Base-by-base conservation (phyloP, 2,113 vertebrate genomes). In the Chaenogobius annularis region DNA sequence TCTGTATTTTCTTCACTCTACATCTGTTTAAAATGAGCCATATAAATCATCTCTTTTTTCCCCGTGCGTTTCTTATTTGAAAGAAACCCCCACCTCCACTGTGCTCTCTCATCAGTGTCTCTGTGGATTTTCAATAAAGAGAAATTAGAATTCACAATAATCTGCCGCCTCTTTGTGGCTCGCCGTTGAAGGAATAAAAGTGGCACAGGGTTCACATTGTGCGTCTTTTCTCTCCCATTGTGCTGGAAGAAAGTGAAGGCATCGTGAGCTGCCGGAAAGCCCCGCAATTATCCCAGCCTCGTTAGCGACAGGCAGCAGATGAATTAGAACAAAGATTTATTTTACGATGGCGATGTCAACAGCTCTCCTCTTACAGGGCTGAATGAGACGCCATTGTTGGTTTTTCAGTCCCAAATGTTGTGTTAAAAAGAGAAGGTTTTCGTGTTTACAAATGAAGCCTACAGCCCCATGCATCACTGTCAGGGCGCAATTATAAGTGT, bases 201-300 rank as follows among this genome's bases (percentile, higher is more conserved):
- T 66, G 20, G 20, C 40, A 67, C 61, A 40, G 66, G 55, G 43
- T 19, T 65, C 66, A 14, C 13, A 26, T 70, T 73, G 66, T 73
- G 69, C 35, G 50, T 26, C n/a, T 20, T 50, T 66, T 46, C 37
- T 46, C 37, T 75, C 68, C 40, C 59, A 66, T 10, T 69, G 5
- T 46, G 35, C 44, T 4, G 17, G 23, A 14, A 3, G 50, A 72
- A 66, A 72, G 68, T 80, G 78, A 77, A 83, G 74, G 66, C 69
- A 54, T 55, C 63, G 55, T 66, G 44, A 73, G 52, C 63, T 73
- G 75, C 69, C 74, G 66, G 75, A 70, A 69, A 63, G 65, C 23
- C 65, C 66, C 72, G 22, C 62, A 83, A 80, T 74, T 65, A 80
- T 17, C 67, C 68, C 1, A 13, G 54, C 65, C 74, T 74, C 10